These are phyloP conservation scores for Pristiophorus japonicus DNA, from an alignment of 2,113 vertebrate species.

Conservation along the genomic window DNA sequence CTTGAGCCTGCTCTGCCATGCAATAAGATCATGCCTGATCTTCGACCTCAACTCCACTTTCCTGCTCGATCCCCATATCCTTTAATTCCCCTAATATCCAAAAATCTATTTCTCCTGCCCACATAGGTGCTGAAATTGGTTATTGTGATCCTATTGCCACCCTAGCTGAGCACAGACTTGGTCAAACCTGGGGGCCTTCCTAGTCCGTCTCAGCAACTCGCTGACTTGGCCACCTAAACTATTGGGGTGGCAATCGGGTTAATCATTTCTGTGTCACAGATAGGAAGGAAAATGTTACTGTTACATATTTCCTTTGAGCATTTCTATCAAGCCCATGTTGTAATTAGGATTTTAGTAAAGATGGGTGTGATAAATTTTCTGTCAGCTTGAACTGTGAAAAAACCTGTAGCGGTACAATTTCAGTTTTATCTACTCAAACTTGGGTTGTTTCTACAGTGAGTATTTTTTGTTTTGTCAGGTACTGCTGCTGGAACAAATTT, in stretches of 20 bases:
- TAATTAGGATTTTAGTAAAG: neutral
- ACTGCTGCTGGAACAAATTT: neutral
- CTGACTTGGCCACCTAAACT: neutral
- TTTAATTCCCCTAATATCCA: too few relatives aligned
- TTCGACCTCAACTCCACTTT: too few relatives aligned
- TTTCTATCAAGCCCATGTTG: neutral
- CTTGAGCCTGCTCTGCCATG: too few relatives aligned
- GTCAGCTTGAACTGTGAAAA: neutral
- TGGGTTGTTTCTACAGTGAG: neutral
- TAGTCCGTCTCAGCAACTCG: too few relatives aligned
- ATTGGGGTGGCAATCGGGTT: neutral
- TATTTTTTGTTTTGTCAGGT: neutral
- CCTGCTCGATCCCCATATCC: too few relatives aligned
- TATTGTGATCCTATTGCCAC: too few relatives aligned
- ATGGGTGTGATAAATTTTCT: neutral
- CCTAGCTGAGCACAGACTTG: too few relatives aligned
- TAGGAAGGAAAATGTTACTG: too few relatives aligned
- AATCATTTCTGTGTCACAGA: neutral
- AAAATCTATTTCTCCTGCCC: too few relatives aligned
- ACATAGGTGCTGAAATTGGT: too few relatives aligned
- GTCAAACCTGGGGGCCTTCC: too few relatives aligned
- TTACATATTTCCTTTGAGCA: neutral
- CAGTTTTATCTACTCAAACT: neutral
- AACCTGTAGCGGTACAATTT: neutral
- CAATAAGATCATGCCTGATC: too few relatives aligned